Percentiles rank a stretch among this genome's conserved stretches.
Conservation (phyloP, 1,140 invertebrate genomes). For the Cryptotermes secundus region DNA sequence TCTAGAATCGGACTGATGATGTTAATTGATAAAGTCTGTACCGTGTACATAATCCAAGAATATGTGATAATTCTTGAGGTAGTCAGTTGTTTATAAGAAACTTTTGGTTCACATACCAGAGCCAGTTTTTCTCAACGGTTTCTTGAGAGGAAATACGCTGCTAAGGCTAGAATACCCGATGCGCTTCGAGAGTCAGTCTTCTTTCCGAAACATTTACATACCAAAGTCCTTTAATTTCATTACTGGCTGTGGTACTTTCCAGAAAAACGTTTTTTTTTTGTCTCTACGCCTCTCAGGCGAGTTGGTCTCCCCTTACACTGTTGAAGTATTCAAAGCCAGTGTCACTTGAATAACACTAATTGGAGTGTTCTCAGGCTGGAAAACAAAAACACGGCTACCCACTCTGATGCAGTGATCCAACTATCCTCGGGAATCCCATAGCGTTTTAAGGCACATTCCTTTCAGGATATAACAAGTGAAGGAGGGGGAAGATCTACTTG, state of each 20-base stretch:
- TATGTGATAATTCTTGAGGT: too few species aligned
- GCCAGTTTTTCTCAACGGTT: too few species aligned
- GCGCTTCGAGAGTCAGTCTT: background rate
- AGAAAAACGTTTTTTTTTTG: background rate
- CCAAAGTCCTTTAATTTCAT: background rate
- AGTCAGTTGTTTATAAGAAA: too few species aligned
- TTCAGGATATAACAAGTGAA: background rate
- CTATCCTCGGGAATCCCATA: background rate
- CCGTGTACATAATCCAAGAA: too few species aligned
- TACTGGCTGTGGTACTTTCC: background rate
- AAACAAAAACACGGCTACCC: background rate
- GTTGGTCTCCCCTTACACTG: background rate
- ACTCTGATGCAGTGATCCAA: background rate
- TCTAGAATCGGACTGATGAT: too few species aligned
- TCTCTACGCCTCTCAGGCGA: background rate
- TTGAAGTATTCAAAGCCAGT: too few species aligned
- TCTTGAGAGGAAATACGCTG: too few species aligned
- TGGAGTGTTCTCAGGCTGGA: background rate
- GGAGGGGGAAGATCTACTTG: background rate
- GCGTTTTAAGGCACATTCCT: background rate
- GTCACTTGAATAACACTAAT: background rate
- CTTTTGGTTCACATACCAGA: too few species aligned
- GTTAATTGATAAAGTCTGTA: too few species aligned
- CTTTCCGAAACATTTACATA: background rate
- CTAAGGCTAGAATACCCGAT: too few species aligned